These are phyloP conservation scores for Pterocles gutturalis DNA, from an alignment of 2,113 vertebrate genomes.

Conservation along the genomic window DNA sequence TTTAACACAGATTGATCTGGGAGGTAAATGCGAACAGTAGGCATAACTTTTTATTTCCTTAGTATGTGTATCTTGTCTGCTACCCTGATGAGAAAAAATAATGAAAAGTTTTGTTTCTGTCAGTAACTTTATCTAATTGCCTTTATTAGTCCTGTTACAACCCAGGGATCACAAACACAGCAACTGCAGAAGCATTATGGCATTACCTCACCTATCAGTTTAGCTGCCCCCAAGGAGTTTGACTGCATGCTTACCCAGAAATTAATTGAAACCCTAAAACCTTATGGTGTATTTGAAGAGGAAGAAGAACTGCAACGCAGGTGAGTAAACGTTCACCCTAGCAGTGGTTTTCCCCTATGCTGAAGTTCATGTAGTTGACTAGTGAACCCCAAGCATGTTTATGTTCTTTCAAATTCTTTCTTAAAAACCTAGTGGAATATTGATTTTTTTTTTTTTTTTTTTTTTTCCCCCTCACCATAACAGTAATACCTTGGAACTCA, in stretches of 20 bases:
- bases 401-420: not conserved
- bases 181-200: constrained; percentile 87
- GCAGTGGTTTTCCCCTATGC: not conserved
- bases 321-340: constrained; percentile 52
- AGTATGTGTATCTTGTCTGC: not conserved
- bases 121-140: constrained; percentile 71
- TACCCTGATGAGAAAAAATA: not conserved
- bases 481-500: not conserved
- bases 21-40: not conserved
- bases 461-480: not conserved
- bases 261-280: constrained; percentile 85
- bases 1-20: not conserved
- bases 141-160: constrained; percentile 83
- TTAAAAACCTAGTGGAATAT: not conserved
- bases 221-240: constrained; percentile 86
- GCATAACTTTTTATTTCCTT: not conserved
- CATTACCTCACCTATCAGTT: constrained; percentile 90
- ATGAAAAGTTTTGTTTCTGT: not conserved
- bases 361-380: not conserved
- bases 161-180: constrained; percentile 84
- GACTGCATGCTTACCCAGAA: constrained; percentile 87
- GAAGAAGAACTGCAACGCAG: constrained; percentile 89
- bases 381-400: not conserved
- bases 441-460: too few relatives aligned
- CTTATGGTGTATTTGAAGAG: constrained; percentile 89